Conservation (phyloP, 2,888 invertebrate species). For the Caenorhabditis wallacei region DNA sequence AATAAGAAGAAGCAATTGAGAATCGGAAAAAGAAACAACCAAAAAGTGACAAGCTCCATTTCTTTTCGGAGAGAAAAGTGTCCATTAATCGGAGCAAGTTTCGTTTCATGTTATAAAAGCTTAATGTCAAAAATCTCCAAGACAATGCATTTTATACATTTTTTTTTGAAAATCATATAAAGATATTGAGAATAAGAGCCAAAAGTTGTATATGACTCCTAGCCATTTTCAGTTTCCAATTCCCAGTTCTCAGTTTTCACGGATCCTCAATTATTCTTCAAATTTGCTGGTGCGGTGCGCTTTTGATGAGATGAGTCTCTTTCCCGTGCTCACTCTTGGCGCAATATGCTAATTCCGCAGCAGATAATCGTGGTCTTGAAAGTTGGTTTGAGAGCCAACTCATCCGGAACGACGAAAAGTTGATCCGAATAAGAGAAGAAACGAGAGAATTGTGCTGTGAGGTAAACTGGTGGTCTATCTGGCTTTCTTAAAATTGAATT, state of each 20-base stretch:
- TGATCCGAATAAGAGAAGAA: neutral
- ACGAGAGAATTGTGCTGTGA: constrained; percentile 42
- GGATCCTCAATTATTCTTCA: constrained; percentile 57
- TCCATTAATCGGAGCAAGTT: constrained; percentile 41
- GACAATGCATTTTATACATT: constrained; percentile 3
- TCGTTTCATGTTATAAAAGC: constrained; percentile 36
- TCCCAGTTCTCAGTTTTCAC: constrained; percentile 40
- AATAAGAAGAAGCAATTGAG: constrained; percentile 8
- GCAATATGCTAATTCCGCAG: constrained; percentile 59
- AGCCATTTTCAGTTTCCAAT: constrained; percentile 10
- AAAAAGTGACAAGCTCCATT: constrained; percentile 31
- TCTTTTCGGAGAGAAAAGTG: constrained; percentile 1
- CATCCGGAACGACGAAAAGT: constrained; percentile 58
- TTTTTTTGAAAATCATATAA: neutral
- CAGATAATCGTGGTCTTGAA: constrained; percentile 53
- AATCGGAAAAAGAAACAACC: constrained; percentile 4
- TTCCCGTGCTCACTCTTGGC: constrained; percentile 12
- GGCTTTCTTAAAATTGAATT: constrained; percentile 50
- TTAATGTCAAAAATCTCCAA: constrained; percentile 24
- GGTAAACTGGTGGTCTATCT: constrained; percentile 38
- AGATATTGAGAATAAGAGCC: neutral
- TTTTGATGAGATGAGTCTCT: constrained; percentile 47
- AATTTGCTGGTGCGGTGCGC: constrained; percentile 49
- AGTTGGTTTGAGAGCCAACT: constrained; percentile 53
- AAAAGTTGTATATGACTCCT: constrained; percentile 4